Evolutionary conservation across 53 echinoderm and acorn worm species (phyloP).

Genomic region (Mesocentrotus franciscanus): DNA sequence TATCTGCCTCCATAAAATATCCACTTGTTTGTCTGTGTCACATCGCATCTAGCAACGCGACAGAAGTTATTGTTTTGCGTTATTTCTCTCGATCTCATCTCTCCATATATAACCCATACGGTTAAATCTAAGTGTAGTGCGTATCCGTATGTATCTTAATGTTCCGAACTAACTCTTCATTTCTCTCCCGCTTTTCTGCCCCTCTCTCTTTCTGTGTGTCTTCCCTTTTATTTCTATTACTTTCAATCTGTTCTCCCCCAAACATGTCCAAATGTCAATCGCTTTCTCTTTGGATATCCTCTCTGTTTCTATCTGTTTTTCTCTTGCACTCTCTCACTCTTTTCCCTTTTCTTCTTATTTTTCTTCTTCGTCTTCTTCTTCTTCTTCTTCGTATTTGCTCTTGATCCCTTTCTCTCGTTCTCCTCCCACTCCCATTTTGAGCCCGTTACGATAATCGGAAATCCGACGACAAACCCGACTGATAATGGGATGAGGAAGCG

Average conservation of each 20-base stretch:
- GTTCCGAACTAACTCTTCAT: neutral
- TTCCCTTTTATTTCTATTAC: neutral
- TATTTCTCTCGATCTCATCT: neutral
- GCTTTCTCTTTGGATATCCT: too few species aligned
- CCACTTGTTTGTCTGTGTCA: neutral
- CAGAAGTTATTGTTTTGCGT: neutral
- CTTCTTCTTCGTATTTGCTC: neutral
- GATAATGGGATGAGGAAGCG: slow-evolving; percentile 2
- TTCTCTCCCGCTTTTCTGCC: neutral
- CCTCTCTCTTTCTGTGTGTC: too few species aligned
- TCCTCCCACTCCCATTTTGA: neutral
- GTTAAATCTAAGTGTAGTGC: too few species aligned
- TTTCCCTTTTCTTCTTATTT: neutral
- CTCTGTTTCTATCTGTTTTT: neutral
- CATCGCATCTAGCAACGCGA: neutral
- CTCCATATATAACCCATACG: too few species aligned
- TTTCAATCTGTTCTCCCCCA: neutral
- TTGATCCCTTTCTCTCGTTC: neutral
- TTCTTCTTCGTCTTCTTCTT: neutral
- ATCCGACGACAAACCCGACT: neutral
- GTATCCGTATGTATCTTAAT: too few species aligned
- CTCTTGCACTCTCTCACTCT: neutral
- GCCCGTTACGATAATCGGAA: neutral
- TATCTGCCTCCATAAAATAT: neutral
- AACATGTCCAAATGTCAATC: too few species aligned